These are phyloP conservation scores for Hyperoplus immaculatus DNA, from an alignment of 2,797 vertebrate species.

Conservation along the genomic window DNA sequence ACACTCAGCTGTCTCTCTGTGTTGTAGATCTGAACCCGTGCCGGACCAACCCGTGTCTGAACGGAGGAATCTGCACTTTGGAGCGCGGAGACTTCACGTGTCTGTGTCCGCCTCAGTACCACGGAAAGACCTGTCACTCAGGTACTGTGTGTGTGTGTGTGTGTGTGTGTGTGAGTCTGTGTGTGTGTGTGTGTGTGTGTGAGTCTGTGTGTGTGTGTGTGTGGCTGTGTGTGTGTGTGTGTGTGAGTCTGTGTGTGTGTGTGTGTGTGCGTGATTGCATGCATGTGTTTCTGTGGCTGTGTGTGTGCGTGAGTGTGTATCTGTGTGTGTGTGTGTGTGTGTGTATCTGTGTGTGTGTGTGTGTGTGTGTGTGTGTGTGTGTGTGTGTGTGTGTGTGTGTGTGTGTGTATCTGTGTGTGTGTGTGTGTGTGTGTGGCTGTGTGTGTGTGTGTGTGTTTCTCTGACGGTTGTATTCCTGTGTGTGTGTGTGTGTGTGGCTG, in stretches of 20 bases:
- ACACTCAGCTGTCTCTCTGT: conserved; percentile 4
- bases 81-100: conserved; percentile 80
- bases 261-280: background rate
- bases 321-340: background rate
- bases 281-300: background rate
- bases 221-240: background rate
- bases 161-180: background rate
- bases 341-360: too few species aligned
- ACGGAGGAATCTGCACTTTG: conserved; percentile 86
- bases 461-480: too few species aligned
- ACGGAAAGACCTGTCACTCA: conserved; percentile 83
- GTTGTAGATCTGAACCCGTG: conserved; percentile 86
- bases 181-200: too few species aligned
- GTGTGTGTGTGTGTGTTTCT: too few species aligned
- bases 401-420: too few species aligned
- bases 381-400: background rate
- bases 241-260: too few species aligned
- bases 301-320: background rate
- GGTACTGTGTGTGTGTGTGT: conserved; percentile 64
- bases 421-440: too few species aligned
- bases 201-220: background rate
- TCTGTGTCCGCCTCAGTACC: conserved; percentile 86
- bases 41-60: conserved; percentile 84
- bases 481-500: too few species aligned
- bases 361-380: too few species aligned